Evolutionary conservation across 2,797 vertebrate species (phyloP), one percentile per base, ranked within the genome.

Genomic region (Myripristis jacobus): DNA sequence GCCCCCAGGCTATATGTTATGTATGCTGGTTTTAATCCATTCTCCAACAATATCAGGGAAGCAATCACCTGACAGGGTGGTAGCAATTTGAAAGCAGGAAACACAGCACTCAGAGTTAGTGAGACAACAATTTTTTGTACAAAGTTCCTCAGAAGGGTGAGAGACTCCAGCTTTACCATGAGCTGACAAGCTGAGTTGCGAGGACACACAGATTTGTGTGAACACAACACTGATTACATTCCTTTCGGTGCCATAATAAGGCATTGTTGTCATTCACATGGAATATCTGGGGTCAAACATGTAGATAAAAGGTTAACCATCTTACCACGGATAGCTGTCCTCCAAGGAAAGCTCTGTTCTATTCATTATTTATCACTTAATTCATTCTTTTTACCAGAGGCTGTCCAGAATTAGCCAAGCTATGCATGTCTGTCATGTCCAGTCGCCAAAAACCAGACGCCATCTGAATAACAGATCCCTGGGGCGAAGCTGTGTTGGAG

Each of bases 371-470:
- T 63, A 79, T 79, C 58, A 19, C 70, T 78, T 85, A 15, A 73
- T 85, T 87, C 80, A 77, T 81, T 54, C 51, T 61, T 6, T 5
- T 81, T 64, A 75, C 87, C 73, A 54, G 80, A 66, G 82, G 82
- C 85, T 18, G 46, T 83, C 77, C 81, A 81, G 64, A 84, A 81
- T 88, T 78, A 88, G 82, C 79, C 31, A 61, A 72, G 77, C 67
- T 71, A 47, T 85, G 79, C 77, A 77, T 82, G 86, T 89, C 82
- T 80, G 80, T 82, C 80, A 73, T 82, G 74, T 85, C 82, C 77
- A 65, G 85, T 83, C 81, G 83, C 84, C 89, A 66, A 86, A 88
- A 85, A 90, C 79, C 88, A 91, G 89, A 88, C 83, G 72, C 83
- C 80, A 74, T 85, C 84, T 87, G 84, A 90, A 87, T 76, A 90